These are phyloP conservation scores for Proisotoma minuta DNA, from an alignment of 2,888 invertebrate genomes.

Conservation along the genomic window DNA sequence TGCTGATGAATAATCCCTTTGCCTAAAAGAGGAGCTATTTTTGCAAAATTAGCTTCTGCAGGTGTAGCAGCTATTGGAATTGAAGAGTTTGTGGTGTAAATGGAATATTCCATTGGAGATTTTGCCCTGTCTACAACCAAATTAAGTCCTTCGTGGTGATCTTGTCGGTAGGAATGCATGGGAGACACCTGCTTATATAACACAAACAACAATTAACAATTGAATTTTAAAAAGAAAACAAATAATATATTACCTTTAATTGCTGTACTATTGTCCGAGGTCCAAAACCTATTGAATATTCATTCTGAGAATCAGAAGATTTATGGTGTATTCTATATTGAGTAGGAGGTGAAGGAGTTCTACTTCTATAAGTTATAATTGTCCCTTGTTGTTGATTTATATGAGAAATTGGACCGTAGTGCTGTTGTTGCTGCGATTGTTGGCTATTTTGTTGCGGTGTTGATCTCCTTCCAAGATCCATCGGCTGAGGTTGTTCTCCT, in stretches of 20 bases:
- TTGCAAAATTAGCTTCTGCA: conserved; percentile 44
- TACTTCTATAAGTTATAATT: conserved; percentile 34
- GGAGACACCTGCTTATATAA: conserved; percentile 21
- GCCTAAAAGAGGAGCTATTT: conserved; percentile 45
- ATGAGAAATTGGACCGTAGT: conserved; percentile 28
- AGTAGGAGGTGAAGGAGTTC: conserved; percentile 38
- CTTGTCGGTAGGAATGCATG: conserved; percentile 29
- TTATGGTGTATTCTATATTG: conserved; percentile 32
- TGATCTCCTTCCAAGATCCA: conserved; percentile 40
- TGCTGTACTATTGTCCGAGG: background rate
- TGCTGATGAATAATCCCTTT: conserved; percentile 36
- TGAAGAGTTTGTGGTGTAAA: conserved; percentile 11
- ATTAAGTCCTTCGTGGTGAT: conserved; percentile 44
- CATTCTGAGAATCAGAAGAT: background rate
- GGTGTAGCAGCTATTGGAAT: conserved; percentile 34
- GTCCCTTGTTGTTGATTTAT: conserved; percentile 27
- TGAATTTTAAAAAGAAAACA: background rate
- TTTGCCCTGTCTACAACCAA: conserved; percentile 44
- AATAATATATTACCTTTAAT: background rate
- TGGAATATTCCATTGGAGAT: conserved; percentile 37
- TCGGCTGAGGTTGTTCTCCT: too few species aligned
- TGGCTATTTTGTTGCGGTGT: too few species aligned
- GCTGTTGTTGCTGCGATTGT: conserved; percentile 34
- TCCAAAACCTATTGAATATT: conserved; percentile 18
- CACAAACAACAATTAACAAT: background rate